phyloP scores from a whole-genome alignment of 1,140 invertebrate genomes.

The silkworm (Bombyx mori) region ASM3026992v2 NC_085107.1:5653001-5653500 shows the following conservation, averaged over 20 bases:
- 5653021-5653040: too few species aligned
- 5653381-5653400: conserved; percentile 46
- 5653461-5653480: conserved; percentile 77
- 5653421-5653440: conserved; percentile 83
- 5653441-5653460: conserved; percentile 82
- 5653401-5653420: conserved; percentile 43
- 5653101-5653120: too few species aligned
- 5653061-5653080: too few species aligned
- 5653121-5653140: too few species aligned
- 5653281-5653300: conserved; percentile 8
- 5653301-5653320: conserved; percentile 51
- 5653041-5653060: too few species aligned
- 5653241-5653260: too few species aligned
- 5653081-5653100: too few species aligned
- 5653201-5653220: too few species aligned
- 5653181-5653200: too few species aligned
- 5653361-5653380: conserved; percentile 56
- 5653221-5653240: conserved; percentile 2
- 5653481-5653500: conserved; percentile 83
- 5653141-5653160: too few species aligned
- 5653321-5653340: conserved; percentile 26
- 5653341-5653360: conserved; percentile 57
- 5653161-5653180: too few species aligned
- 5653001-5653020: too few species aligned
- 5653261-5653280: background rate